Evolutionary conservation across 2,888 invertebrate species (phyloP).

Genomic region (Tetranychus piercei): DNA sequence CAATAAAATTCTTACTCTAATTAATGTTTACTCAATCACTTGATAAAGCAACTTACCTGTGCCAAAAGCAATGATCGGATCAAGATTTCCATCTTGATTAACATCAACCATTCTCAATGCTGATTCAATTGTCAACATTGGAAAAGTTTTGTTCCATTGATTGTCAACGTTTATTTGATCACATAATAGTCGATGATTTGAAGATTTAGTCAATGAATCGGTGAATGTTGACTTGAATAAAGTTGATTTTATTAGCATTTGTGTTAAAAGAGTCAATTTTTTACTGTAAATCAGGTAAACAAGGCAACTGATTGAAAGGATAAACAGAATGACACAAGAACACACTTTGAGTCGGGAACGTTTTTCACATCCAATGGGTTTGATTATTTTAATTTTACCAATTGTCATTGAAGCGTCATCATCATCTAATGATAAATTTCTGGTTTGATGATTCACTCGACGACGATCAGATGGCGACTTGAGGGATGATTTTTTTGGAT

Average conservation of each 20-base stretch:
- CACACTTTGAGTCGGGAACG: too few species aligned
- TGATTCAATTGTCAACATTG: conserved; percentile 43
- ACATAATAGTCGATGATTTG: conserved; percentile 7
- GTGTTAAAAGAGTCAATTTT: neutral
- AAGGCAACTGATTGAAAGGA: neutral
- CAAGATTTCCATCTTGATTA: conserved; percentile 49
- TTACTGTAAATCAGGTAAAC: neutral
- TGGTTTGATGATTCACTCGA: neutral
- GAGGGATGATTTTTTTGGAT: neutral
- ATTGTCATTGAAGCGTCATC: too few species aligned
- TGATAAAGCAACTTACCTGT: conserved; percentile 33
- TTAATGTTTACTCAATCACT: neutral
- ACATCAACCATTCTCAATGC: conserved; percentile 51
- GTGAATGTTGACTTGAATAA: neutral
- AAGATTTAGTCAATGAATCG: neutral
- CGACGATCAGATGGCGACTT: neutral
- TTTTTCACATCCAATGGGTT: neutral
- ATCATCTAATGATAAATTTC: neutral
- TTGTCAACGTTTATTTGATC: conserved; percentile 15
- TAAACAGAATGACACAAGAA: neutral
- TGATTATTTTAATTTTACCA: too few species aligned
- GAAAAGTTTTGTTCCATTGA: conserved; percentile 27
- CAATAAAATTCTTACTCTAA: too few species aligned
- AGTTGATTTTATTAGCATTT: neutral
- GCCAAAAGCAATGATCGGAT: conserved; percentile 56